phyloP scores from a whole-genome alignment of 2,888 invertebrate genomes.

The Galerucella calmariensis region DNA sequence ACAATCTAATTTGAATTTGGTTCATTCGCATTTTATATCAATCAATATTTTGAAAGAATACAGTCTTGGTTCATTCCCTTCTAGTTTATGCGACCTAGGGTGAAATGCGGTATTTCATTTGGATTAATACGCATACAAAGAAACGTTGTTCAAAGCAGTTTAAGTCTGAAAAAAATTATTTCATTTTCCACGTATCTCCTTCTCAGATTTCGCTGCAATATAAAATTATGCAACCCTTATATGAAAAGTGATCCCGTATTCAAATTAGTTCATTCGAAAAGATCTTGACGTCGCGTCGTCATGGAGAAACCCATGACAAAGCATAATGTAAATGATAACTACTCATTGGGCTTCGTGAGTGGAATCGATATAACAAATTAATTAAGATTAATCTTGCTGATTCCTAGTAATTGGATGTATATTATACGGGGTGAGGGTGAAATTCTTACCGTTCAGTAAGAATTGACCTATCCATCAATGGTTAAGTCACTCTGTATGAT shows the following conservation, averaged over 20 bases:
- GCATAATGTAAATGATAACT: constrained; percentile 4
- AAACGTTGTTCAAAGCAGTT: not conserved
- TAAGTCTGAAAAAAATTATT: constrained; percentile 6
- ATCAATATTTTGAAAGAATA: too few relatives aligned
- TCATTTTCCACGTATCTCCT: constrained; percentile 12
- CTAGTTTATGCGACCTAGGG: too few relatives aligned
- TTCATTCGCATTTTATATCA: too few relatives aligned
- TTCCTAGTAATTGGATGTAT: not conserved
- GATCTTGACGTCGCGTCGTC: not conserved
- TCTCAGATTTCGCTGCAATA: constrained; percentile 8
- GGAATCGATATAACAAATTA: constrained; percentile 4
- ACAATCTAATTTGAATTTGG: too few relatives aligned
- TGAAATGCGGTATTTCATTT: not conserved
- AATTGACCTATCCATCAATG: too few relatives aligned
- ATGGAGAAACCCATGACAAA: constrained; percentile 11
- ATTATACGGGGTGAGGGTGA: too few relatives aligned
- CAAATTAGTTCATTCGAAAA: constrained; percentile 10
- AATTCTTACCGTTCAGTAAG: too few relatives aligned
- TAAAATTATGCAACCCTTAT: constrained; percentile 12
- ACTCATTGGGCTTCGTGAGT: not conserved
- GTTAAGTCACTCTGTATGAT: too few relatives aligned
- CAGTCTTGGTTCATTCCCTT: too few relatives aligned
- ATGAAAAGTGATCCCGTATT: constrained; percentile 4
- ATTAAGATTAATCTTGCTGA: not conserved
- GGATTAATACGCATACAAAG: constrained; percentile 1